Base-by-base conservation (phyloP, 2,888 invertebrate species). In the Agrotis puta region DNA sequence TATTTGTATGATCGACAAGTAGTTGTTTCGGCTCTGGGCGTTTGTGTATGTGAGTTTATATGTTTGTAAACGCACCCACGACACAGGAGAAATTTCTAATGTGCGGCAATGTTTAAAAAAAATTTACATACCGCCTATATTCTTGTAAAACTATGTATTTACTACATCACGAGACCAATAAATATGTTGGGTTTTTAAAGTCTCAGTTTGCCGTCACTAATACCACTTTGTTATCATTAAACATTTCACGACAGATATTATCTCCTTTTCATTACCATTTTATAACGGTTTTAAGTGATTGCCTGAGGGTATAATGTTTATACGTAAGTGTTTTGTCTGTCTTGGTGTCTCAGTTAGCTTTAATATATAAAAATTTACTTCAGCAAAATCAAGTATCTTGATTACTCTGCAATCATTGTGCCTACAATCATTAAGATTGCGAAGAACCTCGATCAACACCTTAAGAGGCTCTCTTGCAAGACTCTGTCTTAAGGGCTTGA, bases 201-300 rank as follows among this genome's bases (percentile, higher is more conserved):
- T 24, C 45, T 33, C 18, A 13, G 18, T 43, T 61, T 33, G 14
- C 2, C 18, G 11, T 14, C 24, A 7, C 0, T 50, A 20, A 58
- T 56, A 51, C 5, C 16, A 45, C 20, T 50, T 24, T 61, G 24
- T 64, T 76, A 77, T 77, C 76, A 61, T 43, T n/a, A 51, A 51
- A 47, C 48, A 70, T 74, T 70, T 59, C 13, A 47, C 48, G 47
- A 5, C 50, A 33, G 24, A 56, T 48, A 39, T 71, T 63, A 71
- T 71, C 64, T 57, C 53, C 6, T 20, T 54, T n/a, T 76, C 45
- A 43, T 74, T 63, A 64, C 11, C 39, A 45, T 71, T 59, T 69
- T 58, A 76, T 57, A 20, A 22, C n/a, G 22, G 56, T 47, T 47
- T n/a, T 62, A 61, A 24, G 14, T n/a, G 18, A 9, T 56, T 20